phyloP scores from a whole-genome alignment of 2,113 vertebrate genomes.

The Merops nubicus region DNA sequence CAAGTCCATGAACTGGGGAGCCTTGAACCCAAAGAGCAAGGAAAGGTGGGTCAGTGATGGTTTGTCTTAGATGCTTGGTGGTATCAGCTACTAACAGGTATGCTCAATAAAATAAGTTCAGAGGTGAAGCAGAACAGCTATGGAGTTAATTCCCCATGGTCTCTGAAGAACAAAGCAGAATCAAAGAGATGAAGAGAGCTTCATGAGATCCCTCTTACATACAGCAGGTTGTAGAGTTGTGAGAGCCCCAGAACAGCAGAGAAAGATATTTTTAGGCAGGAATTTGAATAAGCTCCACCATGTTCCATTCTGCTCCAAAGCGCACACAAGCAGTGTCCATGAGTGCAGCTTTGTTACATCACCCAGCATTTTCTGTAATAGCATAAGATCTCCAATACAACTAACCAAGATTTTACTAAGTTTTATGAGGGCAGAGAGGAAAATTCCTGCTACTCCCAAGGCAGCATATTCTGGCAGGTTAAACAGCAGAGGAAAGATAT shows the following conservation, averaged over 20 bases:
- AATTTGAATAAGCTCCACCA: not conserved
- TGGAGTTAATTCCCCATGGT: not conserved
- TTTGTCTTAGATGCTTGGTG: not conserved
- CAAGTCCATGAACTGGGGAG: not conserved
- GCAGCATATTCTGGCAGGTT: not conserved
- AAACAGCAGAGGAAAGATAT: not conserved
- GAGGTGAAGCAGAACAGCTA: not conserved
- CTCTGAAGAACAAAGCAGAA: not conserved
- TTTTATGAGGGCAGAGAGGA: not conserved
- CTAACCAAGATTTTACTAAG: not conserved
- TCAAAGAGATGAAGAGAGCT: too few relatives aligned
- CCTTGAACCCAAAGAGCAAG: not conserved
- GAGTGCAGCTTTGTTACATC: not conserved
- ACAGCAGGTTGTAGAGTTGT: not conserved
- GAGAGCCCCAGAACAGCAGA: not conserved
- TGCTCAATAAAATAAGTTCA: fast-evolving
- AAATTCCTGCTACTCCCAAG: not conserved
- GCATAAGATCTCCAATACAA: not conserved
- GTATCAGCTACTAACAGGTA: not conserved
- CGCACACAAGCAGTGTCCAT: not conserved
- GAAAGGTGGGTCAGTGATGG: not conserved
- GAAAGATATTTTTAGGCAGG: not conserved
- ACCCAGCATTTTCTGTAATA: not conserved
- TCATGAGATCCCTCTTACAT: not conserved
- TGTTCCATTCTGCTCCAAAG: not conserved